Conservation (phyloP, 2,888 invertebrate species). For the Buathra laborator region DNA sequence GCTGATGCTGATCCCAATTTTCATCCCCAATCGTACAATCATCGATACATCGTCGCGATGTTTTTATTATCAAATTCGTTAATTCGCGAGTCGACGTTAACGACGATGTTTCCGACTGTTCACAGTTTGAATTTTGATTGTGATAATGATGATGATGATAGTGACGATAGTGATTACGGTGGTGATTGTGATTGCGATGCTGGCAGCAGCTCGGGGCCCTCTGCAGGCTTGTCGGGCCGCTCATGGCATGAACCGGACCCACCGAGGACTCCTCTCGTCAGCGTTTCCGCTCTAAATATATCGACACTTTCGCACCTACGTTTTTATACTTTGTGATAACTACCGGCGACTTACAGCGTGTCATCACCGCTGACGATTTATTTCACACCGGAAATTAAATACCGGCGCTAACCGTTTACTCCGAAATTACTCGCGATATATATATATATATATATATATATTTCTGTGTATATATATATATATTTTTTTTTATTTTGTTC, state of each 20-base stretch:
- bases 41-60: conserved; percentile 4
- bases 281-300: conserved; percentile 77
- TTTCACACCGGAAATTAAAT: conserved; percentile 21
- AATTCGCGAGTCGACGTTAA: conserved; percentile 7
- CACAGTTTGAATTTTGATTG: background rate
- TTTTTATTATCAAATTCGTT: background rate
- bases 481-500: background rate
- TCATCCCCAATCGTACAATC: conserved; percentile 21
- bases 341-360: conserved; percentile 77
- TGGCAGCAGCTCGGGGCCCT: conserved; percentile 70
- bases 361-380: conserved; percentile 78
- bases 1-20: conserved; percentile 38
- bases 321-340: conserved; percentile 64
- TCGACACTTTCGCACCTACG: conserved; percentile 36
- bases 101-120: background rate
- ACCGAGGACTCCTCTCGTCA: conserved; percentile 82
- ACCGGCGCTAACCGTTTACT: background rate
- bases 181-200: conserved; percentile 52
- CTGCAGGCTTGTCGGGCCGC: conserved; percentile 70
- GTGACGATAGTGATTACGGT: conserved; percentile 32
- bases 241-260: conserved; percentile 80
- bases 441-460: conserved; percentile 1
- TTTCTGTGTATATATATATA: background rate
- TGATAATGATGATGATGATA: conserved; percentile 42
- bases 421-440: background rate